Evolutionary conservation across 2,797 vertebrate species (phyloP).

Genomic region (Molossus alvarezi): DNA sequence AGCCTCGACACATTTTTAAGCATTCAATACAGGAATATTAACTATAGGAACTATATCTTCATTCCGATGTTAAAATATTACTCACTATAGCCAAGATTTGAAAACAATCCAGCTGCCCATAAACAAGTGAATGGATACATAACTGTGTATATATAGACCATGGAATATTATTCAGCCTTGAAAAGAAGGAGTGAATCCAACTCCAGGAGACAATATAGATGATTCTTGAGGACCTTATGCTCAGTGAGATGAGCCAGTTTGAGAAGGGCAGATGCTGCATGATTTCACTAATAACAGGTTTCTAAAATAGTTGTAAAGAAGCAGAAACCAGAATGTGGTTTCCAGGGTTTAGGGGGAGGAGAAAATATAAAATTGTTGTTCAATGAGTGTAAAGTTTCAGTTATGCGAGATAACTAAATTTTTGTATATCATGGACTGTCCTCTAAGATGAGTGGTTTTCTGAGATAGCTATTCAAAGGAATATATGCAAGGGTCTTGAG

Average conservation of each 20-base stretch:
- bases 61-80: neutral
- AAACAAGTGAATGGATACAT: neutral
- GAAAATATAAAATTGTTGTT: neutral
- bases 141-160: neutral
- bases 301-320: neutral
- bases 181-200: neutral
- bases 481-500: conserved; percentile 31
- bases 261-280: neutral
- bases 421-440: neutral
- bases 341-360: neutral
- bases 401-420: neutral
- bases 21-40: neutral
- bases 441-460: neutral
- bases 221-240: neutral
- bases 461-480: conserved; percentile 29
- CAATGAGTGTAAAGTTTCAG: neutral
- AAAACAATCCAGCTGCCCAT: neutral
- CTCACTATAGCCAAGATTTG: neutral
- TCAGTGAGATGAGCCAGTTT: neutral
- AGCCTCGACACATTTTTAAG: neutral
- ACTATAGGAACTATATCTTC: neutral
- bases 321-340: neutral
- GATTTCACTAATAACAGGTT: neutral
- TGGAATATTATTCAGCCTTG: neutral
- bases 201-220: neutral